Base-by-base conservation (phyloP, 1,140 invertebrate species). In the Tigriopus japonicus region DNA sequence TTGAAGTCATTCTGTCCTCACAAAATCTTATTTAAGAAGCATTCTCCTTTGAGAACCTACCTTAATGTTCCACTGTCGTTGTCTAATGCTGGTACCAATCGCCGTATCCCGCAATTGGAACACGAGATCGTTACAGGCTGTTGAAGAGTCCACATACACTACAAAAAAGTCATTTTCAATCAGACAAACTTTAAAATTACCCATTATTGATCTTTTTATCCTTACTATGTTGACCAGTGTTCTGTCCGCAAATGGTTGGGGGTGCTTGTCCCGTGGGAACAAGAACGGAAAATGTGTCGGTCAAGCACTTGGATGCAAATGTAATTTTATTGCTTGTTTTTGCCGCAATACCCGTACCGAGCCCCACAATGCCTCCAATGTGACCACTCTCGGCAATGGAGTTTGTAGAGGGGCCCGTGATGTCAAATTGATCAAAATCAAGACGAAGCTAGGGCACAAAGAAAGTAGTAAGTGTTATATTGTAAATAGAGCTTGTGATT, bases 121-220 rank as follows among this genome's bases (percentile, higher is more conserved):
- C 1, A 42, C 41, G 3, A 42, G 12, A 43, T 42, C 28, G 42
- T 58, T 58, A 15, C 56, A 58, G 13, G 12, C 5, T 3, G 35
- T 23, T 6, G 28, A n/a, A 52, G n/a, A 42, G 23, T 52, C 56
- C 17, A 58, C 14, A 42, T 42, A 58, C 56, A 58, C 52, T 54
- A 15, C 14, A 54, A 54, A 1, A n/a, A 21, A 6, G 1, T 23
- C 17, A 6, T 23, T 12, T 5, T 1, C 12, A 7, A 7, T 54
- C 35, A 35, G 28, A 35, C 28, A 35, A 35, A 35, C 52, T 6
- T 23, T 6, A 23, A 54, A 54, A 51, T n/a, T 15, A 15, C 3
- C 35, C 1, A 15, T 23, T n/a, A n/a, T n/a, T n/a, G n/a, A n/a
- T n/a, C n/a, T n/a, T 54, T 51, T 7, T 10, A 51, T 19, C 45